These are phyloP conservation scores for Lithobius niger DNA, from an alignment of 1,140 invertebrate species.

Conservation along the genomic window DNA sequence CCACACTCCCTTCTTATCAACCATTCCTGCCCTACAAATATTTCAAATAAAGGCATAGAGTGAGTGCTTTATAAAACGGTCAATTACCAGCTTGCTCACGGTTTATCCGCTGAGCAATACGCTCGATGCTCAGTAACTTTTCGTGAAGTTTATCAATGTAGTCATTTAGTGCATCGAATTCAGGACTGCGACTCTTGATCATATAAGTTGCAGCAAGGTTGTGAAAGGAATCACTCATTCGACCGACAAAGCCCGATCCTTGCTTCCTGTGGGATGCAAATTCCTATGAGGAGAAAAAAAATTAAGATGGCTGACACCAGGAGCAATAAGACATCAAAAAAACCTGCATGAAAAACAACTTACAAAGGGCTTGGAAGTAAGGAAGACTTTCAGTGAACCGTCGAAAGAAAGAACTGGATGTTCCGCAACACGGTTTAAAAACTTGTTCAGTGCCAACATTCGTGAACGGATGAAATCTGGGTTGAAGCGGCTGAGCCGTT, in stretches of 20 bases:
- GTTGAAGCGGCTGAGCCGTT: slow-evolving; percentile 57
- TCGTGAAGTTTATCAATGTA: slow-evolving; percentile 48
- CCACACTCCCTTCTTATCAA: too few species aligned
- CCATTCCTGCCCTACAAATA: too few species aligned
- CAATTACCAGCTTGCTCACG: slow-evolving; percentile 47
- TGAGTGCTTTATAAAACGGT: slow-evolving; percentile 22
- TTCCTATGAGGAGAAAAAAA: too few species aligned
- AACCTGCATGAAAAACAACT: slow-evolving; percentile 10
- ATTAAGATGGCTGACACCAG: not conserved
- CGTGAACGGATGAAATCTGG: slow-evolving; percentile 55
- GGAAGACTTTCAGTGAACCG: slow-evolving; percentile 49
- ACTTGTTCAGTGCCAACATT: slow-evolving; percentile 54
- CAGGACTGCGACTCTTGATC: slow-evolving; percentile 43
- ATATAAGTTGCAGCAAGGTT: slow-evolving; percentile 41
- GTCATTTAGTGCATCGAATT: slow-evolving; percentile 48
- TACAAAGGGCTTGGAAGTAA: slow-evolving; percentile 50
- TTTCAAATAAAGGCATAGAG: slow-evolving; percentile 25
- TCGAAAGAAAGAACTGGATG: slow-evolving; percentile 59
- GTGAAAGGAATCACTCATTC: slow-evolving; percentile 45
- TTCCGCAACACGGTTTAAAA: slow-evolving; percentile 46
- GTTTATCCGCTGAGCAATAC: slow-evolving; percentile 49
- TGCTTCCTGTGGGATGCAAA: slow-evolving; percentile 49
- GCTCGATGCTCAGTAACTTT: slow-evolving; percentile 48
- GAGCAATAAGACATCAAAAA: not conserved
- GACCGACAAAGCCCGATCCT: slow-evolving; percentile 39